Base-by-base conservation (phyloP, 1,140 invertebrate species). In the Drosophila varians region DNA sequence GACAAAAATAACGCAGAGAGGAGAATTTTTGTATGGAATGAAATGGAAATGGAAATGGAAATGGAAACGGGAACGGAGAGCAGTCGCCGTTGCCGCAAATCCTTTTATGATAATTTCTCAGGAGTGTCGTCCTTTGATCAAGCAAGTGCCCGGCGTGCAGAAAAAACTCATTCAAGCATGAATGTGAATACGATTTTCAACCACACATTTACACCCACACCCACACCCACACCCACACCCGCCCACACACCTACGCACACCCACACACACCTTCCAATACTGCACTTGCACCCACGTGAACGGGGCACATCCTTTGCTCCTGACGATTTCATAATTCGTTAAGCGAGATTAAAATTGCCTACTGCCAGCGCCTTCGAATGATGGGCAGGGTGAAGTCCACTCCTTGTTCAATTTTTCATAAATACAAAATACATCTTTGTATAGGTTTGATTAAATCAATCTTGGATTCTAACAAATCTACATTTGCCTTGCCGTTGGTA, bases 41-140 rank as follows among this genome's bases (percentile, higher is more conserved):
- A 42, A 51, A 62, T 58, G 61, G 25, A 7, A 28, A 28, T 28
- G 26, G 26, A 28, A 8, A 28, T 28, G 26, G 26, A 8, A 28
- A 28, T 28, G 26, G 34, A 42, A 70, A 19, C 31, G 28, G 19
- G 25, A 38, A 56, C 52, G 51, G 58, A 43, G 45, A 56, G 46
- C 70, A 52, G 66, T 42, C 61, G 55, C 53, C 55, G 62, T 53
- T 62, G 77, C 77, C 73, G 55, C 79, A 77, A 84, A 80, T 84
- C 79, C 86, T 89, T 89, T 89, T 89, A 89, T 89, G 84, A 89
- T 89, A 89, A 89, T 89, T 89, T 89, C 84, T 89, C 84, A 89
- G 86, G 84, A 89, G 84, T 89, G 84, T 89, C 84, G 84, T 89
- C 84, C 86, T 89, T 89, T 89, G 84, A 89, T 89, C 84, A 89